These are phyloP conservation scores for Geodia barretti DNA, from an alignment of 37 sponge, comb jelly and placozoan genomes.

Conservation along the genomic window DNA sequence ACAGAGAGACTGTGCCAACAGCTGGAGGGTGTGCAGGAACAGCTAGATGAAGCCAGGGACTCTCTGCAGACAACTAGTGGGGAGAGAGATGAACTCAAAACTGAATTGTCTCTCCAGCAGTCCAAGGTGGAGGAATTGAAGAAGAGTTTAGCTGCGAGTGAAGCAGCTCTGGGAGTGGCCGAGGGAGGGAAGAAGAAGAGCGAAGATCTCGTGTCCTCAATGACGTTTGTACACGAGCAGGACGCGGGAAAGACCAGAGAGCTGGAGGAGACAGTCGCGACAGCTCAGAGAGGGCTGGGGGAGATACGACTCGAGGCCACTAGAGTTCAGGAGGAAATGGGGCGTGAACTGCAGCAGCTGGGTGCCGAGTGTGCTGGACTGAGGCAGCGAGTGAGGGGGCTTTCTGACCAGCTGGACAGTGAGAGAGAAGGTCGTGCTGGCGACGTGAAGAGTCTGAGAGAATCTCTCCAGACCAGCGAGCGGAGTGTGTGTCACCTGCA, in stretches of 20 bases:
- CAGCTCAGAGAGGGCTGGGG: conserved; percentile 9
- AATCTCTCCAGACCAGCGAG: not conserved
- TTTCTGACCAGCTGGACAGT: conserved; percentile 19
- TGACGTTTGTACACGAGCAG: conserved; percentile 25
- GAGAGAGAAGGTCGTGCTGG: not conserved
- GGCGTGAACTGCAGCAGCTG: conserved; percentile 8
- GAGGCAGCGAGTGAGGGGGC: not conserved
- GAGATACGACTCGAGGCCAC: conserved; percentile 1
- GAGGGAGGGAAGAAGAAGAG: conserved; percentile 17
- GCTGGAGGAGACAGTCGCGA: not conserved
- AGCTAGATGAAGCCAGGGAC: not conserved
- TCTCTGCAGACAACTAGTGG: not conserved
- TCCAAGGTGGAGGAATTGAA: not conserved
- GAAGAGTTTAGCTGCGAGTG: not conserved
- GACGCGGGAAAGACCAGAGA: conserved; percentile 8
- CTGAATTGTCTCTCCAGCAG: not conserved
- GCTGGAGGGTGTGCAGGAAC: not conserved
- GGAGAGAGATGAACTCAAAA: conserved; percentile 13
- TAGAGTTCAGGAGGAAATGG: not conserved
- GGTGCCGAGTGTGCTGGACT: conserved; percentile 13
- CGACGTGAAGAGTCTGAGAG: conserved; percentile 17
- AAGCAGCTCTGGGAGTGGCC: not conserved
- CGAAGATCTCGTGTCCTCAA: conserved; percentile 19
- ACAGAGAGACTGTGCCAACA: not conserved
- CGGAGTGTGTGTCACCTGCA: not conserved